These are phyloP conservation scores for Myotis brandtii DNA, from an alignment of 2,113 vertebrate genomes.

Conservation along the genomic window DNA sequence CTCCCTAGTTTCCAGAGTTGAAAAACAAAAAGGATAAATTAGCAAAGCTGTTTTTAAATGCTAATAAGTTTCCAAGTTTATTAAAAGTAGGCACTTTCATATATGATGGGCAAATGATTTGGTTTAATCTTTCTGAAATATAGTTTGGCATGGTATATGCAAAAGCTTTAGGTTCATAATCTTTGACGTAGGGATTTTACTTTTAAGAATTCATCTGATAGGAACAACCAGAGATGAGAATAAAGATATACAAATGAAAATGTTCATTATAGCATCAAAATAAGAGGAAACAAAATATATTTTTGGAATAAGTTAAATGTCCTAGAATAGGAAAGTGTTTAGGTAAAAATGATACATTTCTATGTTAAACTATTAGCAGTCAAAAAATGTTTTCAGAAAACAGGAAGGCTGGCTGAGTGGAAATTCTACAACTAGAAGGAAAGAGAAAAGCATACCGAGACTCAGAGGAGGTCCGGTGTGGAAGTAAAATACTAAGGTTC, in stretches of 20 bases:
- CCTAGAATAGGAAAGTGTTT: background rate
- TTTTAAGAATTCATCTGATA: background rate
- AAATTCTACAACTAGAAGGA: too few relatives aligned
- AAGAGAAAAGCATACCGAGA: too few relatives aligned
- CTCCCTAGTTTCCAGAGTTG: background rate
- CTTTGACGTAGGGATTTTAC: background rate
- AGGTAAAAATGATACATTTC: background rate
- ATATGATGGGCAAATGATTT: background rate
- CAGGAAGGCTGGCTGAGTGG: too few relatives aligned
- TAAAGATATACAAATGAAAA: background rate
- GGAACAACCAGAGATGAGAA: background rate
- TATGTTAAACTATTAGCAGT: background rate
- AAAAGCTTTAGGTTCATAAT: background rate
- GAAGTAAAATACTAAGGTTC: too few relatives aligned
- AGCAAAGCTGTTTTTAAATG: background rate
- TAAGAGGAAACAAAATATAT: background rate
- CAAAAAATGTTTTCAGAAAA: background rate
- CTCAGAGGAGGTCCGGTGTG: too few relatives aligned
- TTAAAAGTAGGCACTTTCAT: background rate
- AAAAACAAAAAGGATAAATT: constrained; percentile 8
- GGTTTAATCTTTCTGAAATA: background rate
- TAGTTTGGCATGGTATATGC: background rate
- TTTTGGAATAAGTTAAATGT: background rate
- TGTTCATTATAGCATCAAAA: background rate
- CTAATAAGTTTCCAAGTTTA: background rate